phyloP scores from a whole-genome alignment of 2,113 vertebrate genomes.

The Rynchops niger region DNA sequence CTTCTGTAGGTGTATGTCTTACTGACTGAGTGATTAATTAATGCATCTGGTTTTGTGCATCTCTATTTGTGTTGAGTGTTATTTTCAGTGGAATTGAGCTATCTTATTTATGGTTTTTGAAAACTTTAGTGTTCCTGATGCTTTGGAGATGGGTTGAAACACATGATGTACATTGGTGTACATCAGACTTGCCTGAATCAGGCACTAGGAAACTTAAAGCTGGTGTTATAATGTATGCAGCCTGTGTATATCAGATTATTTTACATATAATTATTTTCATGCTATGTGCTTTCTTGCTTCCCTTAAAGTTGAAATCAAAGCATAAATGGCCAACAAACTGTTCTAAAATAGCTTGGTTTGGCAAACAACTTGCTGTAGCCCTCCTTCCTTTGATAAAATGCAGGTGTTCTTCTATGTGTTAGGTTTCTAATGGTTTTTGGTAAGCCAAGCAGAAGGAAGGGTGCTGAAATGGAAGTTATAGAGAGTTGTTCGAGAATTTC shows the following conservation, averaged over 20 bases:
- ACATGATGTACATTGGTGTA: neutral
- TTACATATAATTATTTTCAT: neutral
- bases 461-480: neutral
- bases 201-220: neutral
- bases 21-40: neutral
- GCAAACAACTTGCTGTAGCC: accelerated
- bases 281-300: neutral
- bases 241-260: neutral
- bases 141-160: neutral
- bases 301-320: neutral
- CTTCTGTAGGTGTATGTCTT: neutral
- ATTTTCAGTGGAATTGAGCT: neutral
- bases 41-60: neutral
- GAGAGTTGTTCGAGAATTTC: neutral
- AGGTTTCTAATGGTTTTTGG: neutral
- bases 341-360: neutral
- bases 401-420: neutral
- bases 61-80: neutral
- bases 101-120: neutral
- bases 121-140: neutral
- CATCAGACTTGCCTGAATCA: neutral
- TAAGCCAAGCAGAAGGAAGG: neutral
- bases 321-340: neutral
- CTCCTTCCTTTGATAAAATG: neutral
- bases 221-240: neutral